Conservation (phyloP, 2,113 vertebrate genomes). For the Gymnogyps californianus region DNA sequence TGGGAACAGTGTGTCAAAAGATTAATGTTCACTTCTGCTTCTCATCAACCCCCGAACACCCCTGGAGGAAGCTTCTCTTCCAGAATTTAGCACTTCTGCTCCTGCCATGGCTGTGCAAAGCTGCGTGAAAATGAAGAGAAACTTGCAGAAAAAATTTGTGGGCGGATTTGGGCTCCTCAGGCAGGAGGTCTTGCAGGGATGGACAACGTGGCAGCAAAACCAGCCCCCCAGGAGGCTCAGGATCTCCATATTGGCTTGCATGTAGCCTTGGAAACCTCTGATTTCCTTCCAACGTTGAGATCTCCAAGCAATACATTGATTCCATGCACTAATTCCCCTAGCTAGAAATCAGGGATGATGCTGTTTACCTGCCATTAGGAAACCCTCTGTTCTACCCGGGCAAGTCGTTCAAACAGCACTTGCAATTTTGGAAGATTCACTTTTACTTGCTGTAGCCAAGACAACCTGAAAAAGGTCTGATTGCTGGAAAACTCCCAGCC, state of each 20-base stretch:
- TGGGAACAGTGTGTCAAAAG: background rate
- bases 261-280: background rate
- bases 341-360: background rate
- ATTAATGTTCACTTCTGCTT: background rate
- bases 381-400: background rate
- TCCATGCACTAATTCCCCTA: background rate
- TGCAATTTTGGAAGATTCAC: background rate
- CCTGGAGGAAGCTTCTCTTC: background rate
- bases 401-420: background rate
- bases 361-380: background rate
- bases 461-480: background rate
- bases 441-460: background rate
- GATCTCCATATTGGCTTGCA: background rate
- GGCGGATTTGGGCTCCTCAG: background rate
- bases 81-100: background rate
- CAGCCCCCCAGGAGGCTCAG: background rate
- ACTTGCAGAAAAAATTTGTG: background rate
- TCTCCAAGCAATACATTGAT: background rate
- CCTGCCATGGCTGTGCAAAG: background rate
- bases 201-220: background rate
- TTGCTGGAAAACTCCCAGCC: background rate
- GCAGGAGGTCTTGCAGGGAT: background rate
- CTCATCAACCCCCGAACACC: rapidly evolving
- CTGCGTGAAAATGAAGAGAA: background rate
- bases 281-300: background rate